Evolutionary conservation across 2,797 vertebrate species (phyloP).

Genomic region (Borostomias antarcticus): DNA sequence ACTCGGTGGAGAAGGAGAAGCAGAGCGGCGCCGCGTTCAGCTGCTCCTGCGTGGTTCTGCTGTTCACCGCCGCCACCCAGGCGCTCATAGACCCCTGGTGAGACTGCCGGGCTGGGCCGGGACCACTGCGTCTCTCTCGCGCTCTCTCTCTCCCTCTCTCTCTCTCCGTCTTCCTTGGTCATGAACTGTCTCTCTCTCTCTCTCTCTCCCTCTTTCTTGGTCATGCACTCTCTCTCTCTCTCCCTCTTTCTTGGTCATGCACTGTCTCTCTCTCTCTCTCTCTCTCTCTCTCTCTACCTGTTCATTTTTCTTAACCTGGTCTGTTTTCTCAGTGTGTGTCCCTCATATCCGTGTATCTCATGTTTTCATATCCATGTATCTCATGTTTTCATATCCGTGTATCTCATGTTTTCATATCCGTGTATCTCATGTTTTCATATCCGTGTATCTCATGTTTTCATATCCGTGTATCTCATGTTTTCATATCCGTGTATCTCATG

Average conservation of each 20-base stretch:
- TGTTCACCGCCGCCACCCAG: constrained; percentile 86
- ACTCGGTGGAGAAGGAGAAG: constrained; percentile 96
- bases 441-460: neutral
- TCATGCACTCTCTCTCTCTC: constrained; percentile 3
- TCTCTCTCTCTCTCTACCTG: neutral
- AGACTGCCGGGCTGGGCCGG: too few relatives aligned
- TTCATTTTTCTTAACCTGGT: constrained; percentile 11
- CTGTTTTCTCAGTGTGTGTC: neutral
- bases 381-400: too few relatives aligned
- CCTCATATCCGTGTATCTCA: constrained; percentile 11
- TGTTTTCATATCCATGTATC: too few relatives aligned
- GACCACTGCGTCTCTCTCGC: constrained; percentile 31
- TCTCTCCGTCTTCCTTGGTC: neutral
- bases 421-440: neutral
- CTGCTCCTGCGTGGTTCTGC: constrained; percentile 91
- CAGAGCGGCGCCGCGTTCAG: constrained; percentile 95
- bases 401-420: too few relatives aligned
- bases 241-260: neutral
- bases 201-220: neutral
- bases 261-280: neutral
- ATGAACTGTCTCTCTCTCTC: neutral
- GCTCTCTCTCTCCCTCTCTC: neutral
- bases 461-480: constrained; percentile 13
- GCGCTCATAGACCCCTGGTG: constrained; percentile 90
- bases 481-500: too few relatives aligned